Evolutionary conservation across 2,888 invertebrate species (phyloP).

Genomic region (Dynastes hyllus): DNA sequence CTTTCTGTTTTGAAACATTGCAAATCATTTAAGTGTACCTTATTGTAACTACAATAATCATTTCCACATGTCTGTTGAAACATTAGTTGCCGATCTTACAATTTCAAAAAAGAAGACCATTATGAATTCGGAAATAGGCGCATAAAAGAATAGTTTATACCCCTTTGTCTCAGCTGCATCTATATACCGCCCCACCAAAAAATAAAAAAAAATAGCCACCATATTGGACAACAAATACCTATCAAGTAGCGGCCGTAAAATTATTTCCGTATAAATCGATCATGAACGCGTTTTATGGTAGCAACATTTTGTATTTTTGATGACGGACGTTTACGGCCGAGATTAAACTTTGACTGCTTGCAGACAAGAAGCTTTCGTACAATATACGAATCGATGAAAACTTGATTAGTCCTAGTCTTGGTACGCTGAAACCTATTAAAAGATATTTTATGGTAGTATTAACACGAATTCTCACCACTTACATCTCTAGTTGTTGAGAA

Average conservation of each 20-base stretch:
- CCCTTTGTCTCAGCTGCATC: too few relatives aligned
- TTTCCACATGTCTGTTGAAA: too few relatives aligned
- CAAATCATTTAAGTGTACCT: too few relatives aligned
- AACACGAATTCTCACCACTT: not conserved
- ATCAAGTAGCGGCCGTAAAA: not conserved
- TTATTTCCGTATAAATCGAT: not conserved
- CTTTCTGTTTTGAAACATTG: too few relatives aligned
- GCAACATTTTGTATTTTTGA: slow-evolving; percentile 5
- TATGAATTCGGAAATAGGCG: too few relatives aligned
- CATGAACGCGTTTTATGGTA: not conserved
- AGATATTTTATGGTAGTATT: slow-evolving; percentile 5
- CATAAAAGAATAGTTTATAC: too few relatives aligned
- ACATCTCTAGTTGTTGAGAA: not conserved
- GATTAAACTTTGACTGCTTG: slow-evolving; percentile 13
- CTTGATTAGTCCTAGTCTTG: not conserved
- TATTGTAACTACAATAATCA: too few relatives aligned
- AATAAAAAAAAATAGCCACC: too few relatives aligned
- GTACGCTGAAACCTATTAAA: not conserved
- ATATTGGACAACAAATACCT: not conserved
- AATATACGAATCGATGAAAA: slow-evolving; percentile 7
- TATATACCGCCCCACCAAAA: too few relatives aligned
- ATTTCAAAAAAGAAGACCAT: too few relatives aligned
- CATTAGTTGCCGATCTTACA: too few relatives aligned
- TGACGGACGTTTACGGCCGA: not conserved
- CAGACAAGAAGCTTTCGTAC: not conserved